phyloP scores from a whole-genome alignment of 2,888 invertebrate genomes.

The Agrochola lychnidis region DNA sequence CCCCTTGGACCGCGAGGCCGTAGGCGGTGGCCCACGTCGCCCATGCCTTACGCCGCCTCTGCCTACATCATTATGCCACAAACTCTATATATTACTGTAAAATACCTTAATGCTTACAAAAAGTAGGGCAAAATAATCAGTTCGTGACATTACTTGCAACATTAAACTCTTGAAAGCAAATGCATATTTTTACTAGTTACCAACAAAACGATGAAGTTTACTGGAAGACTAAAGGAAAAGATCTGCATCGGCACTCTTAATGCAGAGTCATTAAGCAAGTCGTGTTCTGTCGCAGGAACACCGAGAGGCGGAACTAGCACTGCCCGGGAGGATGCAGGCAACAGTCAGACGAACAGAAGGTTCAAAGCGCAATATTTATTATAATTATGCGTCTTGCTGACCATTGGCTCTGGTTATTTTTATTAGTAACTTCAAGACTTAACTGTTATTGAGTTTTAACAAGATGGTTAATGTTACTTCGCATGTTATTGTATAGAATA shows the following conservation, averaged over 20 bases:
- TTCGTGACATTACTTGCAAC: neutral
- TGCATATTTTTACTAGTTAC: conserved; percentile 19
- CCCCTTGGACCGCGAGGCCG: no score
- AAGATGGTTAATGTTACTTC: neutral
- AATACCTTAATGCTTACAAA: neutral
- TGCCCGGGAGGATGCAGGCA: conserved; percentile 31
- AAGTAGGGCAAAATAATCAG: neutral
- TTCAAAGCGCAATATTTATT: neutral
- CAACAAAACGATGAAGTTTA: conserved; percentile 3
- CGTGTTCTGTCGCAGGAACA: conserved; percentile 55
- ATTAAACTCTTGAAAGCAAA: conserved; percentile 24
- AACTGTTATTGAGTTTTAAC: neutral
- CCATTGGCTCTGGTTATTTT: neutral
- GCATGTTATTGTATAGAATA: neutral
- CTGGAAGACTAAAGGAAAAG: conserved; percentile 33
- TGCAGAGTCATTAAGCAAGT: conserved; percentile 61
- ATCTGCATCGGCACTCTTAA: conserved; percentile 61
- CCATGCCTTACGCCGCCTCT: no score
- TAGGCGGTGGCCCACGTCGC: no score
- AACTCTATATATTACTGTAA: neutral
- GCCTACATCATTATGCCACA: neutral
- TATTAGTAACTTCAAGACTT: neutral
- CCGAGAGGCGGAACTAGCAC: conserved; percentile 51
- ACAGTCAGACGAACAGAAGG: conserved; percentile 16
- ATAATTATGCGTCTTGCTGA: neutral